phyloP scores from a whole-genome alignment of 2,113 vertebrate genomes.

The Madoqua kirkii region DNA sequence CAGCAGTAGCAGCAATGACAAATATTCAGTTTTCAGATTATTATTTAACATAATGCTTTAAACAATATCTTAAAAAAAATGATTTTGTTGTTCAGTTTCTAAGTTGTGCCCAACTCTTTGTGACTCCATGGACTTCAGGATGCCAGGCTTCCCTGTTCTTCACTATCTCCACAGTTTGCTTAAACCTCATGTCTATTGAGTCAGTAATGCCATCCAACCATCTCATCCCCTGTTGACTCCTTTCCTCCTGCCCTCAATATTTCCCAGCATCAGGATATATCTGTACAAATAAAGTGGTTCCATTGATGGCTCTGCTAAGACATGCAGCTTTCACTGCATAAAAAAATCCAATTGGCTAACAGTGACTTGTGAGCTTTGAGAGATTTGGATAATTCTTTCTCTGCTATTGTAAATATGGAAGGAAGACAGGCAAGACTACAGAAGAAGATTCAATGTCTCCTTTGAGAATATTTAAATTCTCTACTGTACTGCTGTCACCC shows the following conservation, averaged over 20 bases:
- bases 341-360: not conserved
- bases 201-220: not conserved
- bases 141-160: not conserved
- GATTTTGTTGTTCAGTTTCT: not conserved
- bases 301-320: not conserved
- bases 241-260: not conserved
- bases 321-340: not conserved
- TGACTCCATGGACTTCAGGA: not conserved
- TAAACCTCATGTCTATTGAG: not conserved
- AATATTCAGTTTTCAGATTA: not conserved
- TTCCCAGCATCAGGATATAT: not conserved
- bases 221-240: not conserved
- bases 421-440: not conserved
- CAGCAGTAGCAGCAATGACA: not conserved
- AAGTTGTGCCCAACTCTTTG: not conserved
- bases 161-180: not conserved
- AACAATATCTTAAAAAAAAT: not conserved
- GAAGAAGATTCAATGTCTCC: not conserved
- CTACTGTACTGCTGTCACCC: not conserved
- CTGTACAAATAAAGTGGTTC: not conserved
- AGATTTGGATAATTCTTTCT: not conserved
- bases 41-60: not conserved
- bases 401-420: not conserved
- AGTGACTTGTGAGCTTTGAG: not conserved
- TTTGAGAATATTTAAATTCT: not conserved